A percentile compares a stretch with the other conserved stretches of the same genome.
phyloP scores from a whole-genome alignment of 2,113 vertebrate species.

The Prietella phreatophila region DNA sequence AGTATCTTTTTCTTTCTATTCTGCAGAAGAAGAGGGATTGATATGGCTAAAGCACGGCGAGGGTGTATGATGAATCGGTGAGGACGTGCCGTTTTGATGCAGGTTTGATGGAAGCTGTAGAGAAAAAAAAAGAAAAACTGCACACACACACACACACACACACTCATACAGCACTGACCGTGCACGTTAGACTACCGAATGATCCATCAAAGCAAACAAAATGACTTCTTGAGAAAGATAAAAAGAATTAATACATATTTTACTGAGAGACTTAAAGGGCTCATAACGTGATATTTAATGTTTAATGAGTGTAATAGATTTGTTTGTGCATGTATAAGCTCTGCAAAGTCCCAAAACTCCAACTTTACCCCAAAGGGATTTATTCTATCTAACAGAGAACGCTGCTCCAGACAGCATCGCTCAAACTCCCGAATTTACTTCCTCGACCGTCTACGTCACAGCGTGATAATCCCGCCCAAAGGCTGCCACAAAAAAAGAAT shows the following conservation, averaged over 20 bases:
- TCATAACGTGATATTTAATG: too few relatives aligned
- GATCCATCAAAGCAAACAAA: background rate
- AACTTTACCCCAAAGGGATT: too few relatives aligned
- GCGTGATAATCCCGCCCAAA: too few relatives aligned
- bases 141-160: background rate
- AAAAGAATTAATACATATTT: background rate
- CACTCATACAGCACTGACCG: background rate
- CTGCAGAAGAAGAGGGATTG: background rate
- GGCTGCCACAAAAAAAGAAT: too few relatives aligned
- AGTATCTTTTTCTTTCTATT: slow-evolving; percentile 1
- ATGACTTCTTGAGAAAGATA: background rate
- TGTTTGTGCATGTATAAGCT: too few relatives aligned
- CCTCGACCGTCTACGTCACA: too few relatives aligned
- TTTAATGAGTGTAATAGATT: too few relatives aligned
- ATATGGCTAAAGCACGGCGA: background rate
- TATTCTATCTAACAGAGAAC: too few relatives aligned
- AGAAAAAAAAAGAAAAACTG: background rate
- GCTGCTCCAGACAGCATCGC: too few relatives aligned
- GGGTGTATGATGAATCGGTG: slow-evolving; percentile 41
- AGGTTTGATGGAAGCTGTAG: slow-evolving; percentile 22
- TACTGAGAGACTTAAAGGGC: background rate
- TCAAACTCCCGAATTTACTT: too few relatives aligned
- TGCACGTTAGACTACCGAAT: background rate
- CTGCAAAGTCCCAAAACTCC: too few relatives aligned
- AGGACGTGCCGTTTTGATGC: slow-evolving; percentile 30